phyloP scores from a whole-genome alignment of 2,113 vertebrate genomes.

The Trematocara nigrifrons region DNA sequence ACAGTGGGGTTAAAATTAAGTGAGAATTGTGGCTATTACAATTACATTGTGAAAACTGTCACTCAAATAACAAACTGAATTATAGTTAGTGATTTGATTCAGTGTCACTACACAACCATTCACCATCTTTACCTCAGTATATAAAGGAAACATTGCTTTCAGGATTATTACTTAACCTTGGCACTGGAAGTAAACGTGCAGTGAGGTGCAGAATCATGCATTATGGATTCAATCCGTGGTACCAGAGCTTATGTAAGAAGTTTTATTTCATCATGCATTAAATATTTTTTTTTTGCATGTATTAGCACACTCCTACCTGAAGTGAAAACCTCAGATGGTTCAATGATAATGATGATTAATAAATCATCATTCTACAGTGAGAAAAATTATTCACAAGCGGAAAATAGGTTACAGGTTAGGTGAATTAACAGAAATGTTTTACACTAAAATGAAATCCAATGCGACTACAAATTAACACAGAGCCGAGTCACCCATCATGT shows the following conservation, averaged over 20 bases:
- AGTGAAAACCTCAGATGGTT: not conserved
- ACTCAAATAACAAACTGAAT: not conserved
- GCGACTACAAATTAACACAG: not conserved
- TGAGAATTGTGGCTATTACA: not conserved
- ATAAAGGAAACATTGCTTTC: not conserved
- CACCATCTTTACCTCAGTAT: not conserved
- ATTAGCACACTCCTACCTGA: not conserved
- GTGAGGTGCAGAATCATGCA: not conserved
- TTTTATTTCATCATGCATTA: not conserved
- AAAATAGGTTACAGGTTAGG: not conserved
- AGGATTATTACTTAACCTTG: not conserved
- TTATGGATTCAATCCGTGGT: not conserved
- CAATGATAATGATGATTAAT: not conserved
- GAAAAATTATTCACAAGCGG: accelerated
- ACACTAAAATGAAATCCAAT: not conserved
- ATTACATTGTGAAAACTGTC: not conserved
- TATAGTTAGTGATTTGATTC: not conserved
- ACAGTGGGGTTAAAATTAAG: not conserved
- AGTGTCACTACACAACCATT: not conserved
- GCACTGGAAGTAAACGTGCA: not conserved
- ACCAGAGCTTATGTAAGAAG: not conserved
- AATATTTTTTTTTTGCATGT: not conserved
- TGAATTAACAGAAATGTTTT: not conserved
- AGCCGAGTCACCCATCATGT: not conserved
- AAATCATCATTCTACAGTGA: not conserved